Base-by-base conservation (phyloP, 2,888 invertebrate species). In the Eupeodes latifasciatus region DNA sequence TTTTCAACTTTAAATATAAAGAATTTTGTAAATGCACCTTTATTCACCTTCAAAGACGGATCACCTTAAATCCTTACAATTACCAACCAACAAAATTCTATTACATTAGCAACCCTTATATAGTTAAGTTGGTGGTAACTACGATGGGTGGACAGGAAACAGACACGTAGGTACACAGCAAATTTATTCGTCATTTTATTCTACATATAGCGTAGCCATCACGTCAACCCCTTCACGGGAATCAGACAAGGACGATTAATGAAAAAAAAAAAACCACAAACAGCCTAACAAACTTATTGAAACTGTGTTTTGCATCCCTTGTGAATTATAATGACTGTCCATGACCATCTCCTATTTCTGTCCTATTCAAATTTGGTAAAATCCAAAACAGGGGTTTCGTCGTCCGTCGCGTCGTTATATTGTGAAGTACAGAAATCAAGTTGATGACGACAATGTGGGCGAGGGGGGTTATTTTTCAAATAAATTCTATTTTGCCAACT, bases 361-460 rank as follows among this genome's bases (percentile, higher is more conserved):
- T 36, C 62, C 61, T 36, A 9, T 55, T 14, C 47, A 5, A 3
- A 9, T 40, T 55, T 57, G 49, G 49, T 55, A 78, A 19, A 74
- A 66, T 59, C 66, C 67, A 66, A 74, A 78, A 72, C 72, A 72
- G 64, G 59, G 53, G 7, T 36, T 40, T 44, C 34, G 64, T 69
- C 55, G 27, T 27, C 27, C 27, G 27, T 27, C 27, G 27, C 27
- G 27, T 27, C 27, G 27, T 27, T 27, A 27, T 27, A 47, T 44
- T 16, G 57, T 44, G 44, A 44, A 44, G 49, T 36, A 61, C 36
- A 75, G 51, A 79, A 84, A 80, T 80, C 69, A 62, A 79, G 80
- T 47, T 7, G n/a, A 51, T 36, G 3, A 69, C 34, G n/a, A 72
- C 40, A 4, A 40, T 9, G n/a, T 12, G 34, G 6, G 2, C 11